phyloP scores from a whole-genome alignment of 2,797 vertebrate species.

The Menidia menidia region DNA sequence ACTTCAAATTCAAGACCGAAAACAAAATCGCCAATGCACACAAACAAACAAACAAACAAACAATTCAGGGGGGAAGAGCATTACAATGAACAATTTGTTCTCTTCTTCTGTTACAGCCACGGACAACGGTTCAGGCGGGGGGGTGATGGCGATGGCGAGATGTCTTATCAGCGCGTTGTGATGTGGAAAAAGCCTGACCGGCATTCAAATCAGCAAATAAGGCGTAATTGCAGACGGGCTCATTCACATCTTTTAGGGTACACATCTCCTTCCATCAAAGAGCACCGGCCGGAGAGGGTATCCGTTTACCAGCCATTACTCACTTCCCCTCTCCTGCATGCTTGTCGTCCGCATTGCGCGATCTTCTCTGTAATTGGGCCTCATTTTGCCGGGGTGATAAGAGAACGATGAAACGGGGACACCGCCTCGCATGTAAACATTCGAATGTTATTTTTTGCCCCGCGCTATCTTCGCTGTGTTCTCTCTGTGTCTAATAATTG shows the following conservation, averaged over 20 bases:
- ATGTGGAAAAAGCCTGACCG: conserved; percentile 67
- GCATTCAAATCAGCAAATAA: conserved; percentile 64
- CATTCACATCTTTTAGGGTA: conserved; percentile 54
- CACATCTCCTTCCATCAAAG: conserved; percentile 67
- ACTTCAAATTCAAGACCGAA: neutral
- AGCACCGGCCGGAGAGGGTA: conserved; percentile 51
- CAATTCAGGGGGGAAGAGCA: neutral
- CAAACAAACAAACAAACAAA: neutral
- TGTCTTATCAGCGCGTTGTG: conserved; percentile 48
- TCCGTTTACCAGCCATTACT: conserved; percentile 75
- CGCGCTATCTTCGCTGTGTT: conserved; percentile 50
- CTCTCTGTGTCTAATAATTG: conserved; percentile 34
- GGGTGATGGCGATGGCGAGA: conserved; percentile 39
- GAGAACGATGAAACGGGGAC: conserved; percentile 59
- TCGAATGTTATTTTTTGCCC: conserved; percentile 61
- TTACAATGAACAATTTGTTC: conserved; percentile 8
- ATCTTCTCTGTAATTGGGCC: conserved; percentile 76
- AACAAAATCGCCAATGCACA: conserved; percentile 26
- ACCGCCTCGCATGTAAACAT: conserved; percentile 75
- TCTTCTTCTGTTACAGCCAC: conserved; percentile 18
- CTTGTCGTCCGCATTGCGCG: conserved; percentile 53
- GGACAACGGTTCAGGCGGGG: conserved; percentile 31
- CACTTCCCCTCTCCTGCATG: conserved; percentile 60
- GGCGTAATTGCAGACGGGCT: conserved; percentile 49
- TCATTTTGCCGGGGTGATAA: conserved; percentile 77